phyloP scores from a whole-genome alignment of 2,113 vertebrate species.

The Carettochelys insculpta region DNA sequence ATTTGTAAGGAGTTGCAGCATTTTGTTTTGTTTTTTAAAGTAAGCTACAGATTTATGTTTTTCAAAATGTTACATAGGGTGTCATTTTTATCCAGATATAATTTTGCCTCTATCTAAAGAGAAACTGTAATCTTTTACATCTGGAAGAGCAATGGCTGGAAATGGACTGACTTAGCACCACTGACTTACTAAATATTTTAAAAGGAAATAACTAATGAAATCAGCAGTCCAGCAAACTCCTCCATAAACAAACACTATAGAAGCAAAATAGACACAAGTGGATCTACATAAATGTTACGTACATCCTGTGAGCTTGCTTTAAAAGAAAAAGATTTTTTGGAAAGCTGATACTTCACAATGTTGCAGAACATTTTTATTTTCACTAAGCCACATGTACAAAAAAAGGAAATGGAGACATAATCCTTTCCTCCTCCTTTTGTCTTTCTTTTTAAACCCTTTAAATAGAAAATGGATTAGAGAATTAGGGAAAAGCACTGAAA shows the following conservation, averaged over 20 bases:
- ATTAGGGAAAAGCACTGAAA: background rate
- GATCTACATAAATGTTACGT: constrained; percentile 20
- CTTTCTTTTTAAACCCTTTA: background rate
- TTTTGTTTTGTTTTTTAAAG: background rate
- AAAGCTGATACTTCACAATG: background rate
- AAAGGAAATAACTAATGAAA: constrained; percentile 63
- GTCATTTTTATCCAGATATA: background rate
- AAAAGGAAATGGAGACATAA: accelerated
- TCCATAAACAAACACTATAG: constrained; percentile 56
- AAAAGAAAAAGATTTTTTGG: background rate
- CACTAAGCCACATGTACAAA: background rate
- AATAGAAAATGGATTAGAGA: background rate
- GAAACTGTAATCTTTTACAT: constrained; percentile 24
- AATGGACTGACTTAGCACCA: background rate
- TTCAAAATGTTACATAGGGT: background rate
- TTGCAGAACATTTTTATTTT: constrained; percentile 16
- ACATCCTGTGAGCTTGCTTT: constrained; percentile 15
- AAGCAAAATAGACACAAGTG: constrained; percentile 53
- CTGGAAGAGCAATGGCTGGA: constrained; percentile 16
- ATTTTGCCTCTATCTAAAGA: background rate
- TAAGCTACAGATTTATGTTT: background rate
- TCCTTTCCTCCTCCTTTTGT: background rate
- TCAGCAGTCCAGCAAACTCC: constrained; percentile 32
- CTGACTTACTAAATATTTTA: constrained; percentile 39
- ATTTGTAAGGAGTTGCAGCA: background rate